Percentiles rank a stretch among this genome's conserved stretches.
These are phyloP conservation scores for Maconellicoccus hirsutus DNA, from an alignment of 1,140 invertebrate genomes.

Conservation along the genomic window DNA sequence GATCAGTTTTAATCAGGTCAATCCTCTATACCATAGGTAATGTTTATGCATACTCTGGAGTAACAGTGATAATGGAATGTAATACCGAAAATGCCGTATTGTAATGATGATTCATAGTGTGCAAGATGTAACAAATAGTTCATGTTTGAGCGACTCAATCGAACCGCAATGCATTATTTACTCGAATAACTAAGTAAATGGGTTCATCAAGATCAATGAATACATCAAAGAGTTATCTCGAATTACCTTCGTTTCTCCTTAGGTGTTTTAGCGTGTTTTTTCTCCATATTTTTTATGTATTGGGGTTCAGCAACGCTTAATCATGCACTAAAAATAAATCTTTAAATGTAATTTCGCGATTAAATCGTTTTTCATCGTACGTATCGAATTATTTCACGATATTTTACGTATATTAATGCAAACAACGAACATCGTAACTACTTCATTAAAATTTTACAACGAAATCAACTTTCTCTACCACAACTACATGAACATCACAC, in stretches of 20 bases:
- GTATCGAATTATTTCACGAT: neutral
- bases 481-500: neutral
- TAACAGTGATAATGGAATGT: too few species aligned
- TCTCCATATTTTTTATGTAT: neutral
- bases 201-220: neutral
- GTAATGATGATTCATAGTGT: too few species aligned
- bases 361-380: neutral
- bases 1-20: too few species aligned
- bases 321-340: neutral
- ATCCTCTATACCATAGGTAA: too few species aligned
- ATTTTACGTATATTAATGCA: neutral
- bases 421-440: neutral
- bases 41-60: too few species aligned
- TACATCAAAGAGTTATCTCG: neutral
- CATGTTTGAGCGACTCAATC: too few species aligned
- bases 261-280: neutral
- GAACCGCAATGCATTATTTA: too few species aligned
- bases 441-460: neutral
- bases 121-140: too few species aligned
- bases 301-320: too few species aligned
- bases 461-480: neutral
- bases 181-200: too few species aligned
- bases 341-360: neutral
- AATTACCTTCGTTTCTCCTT: slow-evolving; percentile 3
- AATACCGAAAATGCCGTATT: too few species aligned